Evolutionary conservation across 2,888 invertebrate genomes (phyloP), one percentile per base, ranked within the genome.

Genomic region (Chouioia cunea): DNA sequence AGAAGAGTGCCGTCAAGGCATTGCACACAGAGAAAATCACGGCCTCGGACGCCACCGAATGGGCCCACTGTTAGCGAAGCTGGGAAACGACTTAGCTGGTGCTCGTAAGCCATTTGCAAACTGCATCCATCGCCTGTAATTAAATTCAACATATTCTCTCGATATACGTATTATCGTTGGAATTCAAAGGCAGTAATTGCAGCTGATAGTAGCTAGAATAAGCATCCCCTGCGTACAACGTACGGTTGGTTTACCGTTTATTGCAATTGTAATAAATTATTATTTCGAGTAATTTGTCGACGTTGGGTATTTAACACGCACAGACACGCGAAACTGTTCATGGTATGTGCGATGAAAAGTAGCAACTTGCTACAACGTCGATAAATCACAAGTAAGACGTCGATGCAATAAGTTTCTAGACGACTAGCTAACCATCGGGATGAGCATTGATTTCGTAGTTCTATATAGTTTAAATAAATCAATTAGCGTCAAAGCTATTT

Each of bases 11-110:
- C 97, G 86, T 98, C 97, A 78, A 97, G 86, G 44, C 94, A 94
- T 82, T 96, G 96, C 20, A 98, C 91, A 82, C 97, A 97, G 70
- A 97, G 89, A 79, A 97, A 95, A 84, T 97, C 97, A 80, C 95
- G 89, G 2, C 92, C 91, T 81, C 91, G 90, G 0, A 92, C 92
- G 65, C 93, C 92, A 1, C 97, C 97, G 86, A 98, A 98, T 2
- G 93, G 90, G 0, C 97, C 98, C 75, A 91, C 88, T 48, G 91
- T 91, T 78, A 97, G 87, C 79, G 92, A 92, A 79, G 90, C 92
- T 0, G 97, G 93, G 71, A 92, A 91, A 76, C 93, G 90, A 68
- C 91, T 90, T 73, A 98, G 89, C 54, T 89, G 89, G 84, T 97
- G 97, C 84, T 95, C 95, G 83, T 96, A 93, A 2, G 92, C 87